Percentiles rank a stretch among this genome's conserved stretches.
phyloP scores from a whole-genome alignment of 2,888 invertebrate genomes.

The Caenorhabditis becei region DNA sequence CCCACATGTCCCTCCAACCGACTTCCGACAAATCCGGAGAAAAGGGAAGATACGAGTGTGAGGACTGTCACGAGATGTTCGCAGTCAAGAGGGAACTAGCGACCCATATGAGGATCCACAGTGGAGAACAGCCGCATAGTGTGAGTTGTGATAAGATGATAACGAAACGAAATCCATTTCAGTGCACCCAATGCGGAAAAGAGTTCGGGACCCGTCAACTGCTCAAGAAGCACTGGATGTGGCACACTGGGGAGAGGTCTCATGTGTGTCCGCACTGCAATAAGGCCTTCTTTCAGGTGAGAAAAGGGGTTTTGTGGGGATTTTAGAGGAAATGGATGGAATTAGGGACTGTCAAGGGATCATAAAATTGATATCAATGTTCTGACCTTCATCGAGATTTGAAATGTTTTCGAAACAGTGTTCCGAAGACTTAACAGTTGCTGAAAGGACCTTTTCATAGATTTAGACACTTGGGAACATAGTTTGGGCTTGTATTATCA shows the following conservation, averaged over 20 bases:
- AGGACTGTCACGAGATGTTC: conserved; percentile 82
- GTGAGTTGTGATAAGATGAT: too few species aligned
- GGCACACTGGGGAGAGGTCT: conserved; percentile 82
- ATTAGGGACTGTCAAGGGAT: too few species aligned
- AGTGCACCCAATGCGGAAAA: conserved; percentile 82
- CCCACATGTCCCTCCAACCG: conserved; percentile 15
- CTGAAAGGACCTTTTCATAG: background rate
- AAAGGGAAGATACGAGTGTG: conserved; percentile 81
- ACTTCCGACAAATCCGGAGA: conserved; percentile 77
- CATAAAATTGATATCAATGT: too few species aligned
- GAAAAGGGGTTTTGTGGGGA: background rate
- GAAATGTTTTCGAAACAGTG: too few species aligned
- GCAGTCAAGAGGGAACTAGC: conserved; percentile 82
- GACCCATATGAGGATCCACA: conserved; percentile 82
- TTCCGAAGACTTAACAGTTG: background rate
- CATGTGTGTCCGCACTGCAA: conserved; percentile 82
- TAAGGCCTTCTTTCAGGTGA: conserved; percentile 82
- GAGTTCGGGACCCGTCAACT: conserved; percentile 83
- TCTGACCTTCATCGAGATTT: too few species aligned
- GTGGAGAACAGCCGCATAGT: conserved; percentile 82
- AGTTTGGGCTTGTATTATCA: too few species aligned
- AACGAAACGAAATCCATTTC: too few species aligned
- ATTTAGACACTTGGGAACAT: too few species aligned
- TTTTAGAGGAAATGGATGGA: background rate
- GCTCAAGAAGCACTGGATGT: conserved; percentile 83